Percentiles rank a stretch among this genome's conserved stretches.
These are phyloP conservation scores for Hemicrepidius hirtus DNA, from an alignment of 2,888 invertebrate species.

Conservation along the genomic window DNA sequence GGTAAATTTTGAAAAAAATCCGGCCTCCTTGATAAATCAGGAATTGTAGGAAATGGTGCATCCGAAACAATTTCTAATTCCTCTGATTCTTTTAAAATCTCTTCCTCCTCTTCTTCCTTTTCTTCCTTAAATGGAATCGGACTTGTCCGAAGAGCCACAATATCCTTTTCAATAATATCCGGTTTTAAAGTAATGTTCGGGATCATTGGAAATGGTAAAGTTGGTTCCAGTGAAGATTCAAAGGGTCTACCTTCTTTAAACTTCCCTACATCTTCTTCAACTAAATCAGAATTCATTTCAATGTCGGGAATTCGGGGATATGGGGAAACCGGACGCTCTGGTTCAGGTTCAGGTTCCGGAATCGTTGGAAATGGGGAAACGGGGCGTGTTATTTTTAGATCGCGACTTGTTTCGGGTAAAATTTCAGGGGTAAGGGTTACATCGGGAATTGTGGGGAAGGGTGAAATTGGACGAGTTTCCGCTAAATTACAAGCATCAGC, in stretches of 20 bases:
- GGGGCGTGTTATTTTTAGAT: constrained; percentile 44
- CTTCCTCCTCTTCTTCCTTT: constrained; percentile 15
- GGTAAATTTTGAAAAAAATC: constrained; percentile 53
- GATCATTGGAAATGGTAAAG: constrained; percentile 67
- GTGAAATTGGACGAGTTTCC: constrained; percentile 58
- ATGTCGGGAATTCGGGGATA: constrained; percentile 64
- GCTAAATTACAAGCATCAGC: constrained; percentile 49
- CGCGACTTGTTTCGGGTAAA: constrained; percentile 48
- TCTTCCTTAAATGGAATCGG: constrained; percentile 57
- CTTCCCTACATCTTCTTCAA: constrained; percentile 58
- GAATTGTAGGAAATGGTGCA: constrained; percentile 63
- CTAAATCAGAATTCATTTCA: constrained; percentile 57
- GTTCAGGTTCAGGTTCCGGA: constrained; percentile 38
- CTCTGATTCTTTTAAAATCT: neutral
- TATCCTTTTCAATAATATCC: constrained; percentile 65
- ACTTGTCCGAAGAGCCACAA: constrained; percentile 63
- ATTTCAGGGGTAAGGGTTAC: constrained; percentile 59
- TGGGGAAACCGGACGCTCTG: constrained; percentile 60
- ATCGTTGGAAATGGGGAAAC: constrained; percentile 40
- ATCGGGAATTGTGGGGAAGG: constrained; percentile 64
- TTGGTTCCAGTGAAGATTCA: constrained; percentile 45
- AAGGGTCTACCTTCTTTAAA: constrained; percentile 53
- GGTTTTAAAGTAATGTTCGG: constrained; percentile 65
- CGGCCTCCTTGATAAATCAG: constrained; percentile 63
- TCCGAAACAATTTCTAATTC: neutral